These are phyloP conservation scores for Smittia aterrima DNA, from an alignment of 2,888 invertebrate species.

Conservation along the genomic window DNA sequence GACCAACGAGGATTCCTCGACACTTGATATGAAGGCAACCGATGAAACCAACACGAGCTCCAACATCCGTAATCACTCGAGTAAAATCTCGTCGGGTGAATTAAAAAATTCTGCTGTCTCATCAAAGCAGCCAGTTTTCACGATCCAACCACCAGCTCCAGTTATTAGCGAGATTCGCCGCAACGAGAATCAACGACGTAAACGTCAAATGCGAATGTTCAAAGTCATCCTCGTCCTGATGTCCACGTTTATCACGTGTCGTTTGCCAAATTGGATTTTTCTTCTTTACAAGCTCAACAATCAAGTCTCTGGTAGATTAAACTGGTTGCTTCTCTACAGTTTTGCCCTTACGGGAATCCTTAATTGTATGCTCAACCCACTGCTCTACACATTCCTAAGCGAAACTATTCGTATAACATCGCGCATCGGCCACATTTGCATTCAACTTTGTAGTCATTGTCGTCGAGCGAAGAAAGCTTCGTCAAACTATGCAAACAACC, in stretches of 20 bases:
- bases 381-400: constrained; percentile 61
- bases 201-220: constrained; percentile 57
- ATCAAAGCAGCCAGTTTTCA: not conserved
- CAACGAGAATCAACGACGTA: constrained; percentile 26
- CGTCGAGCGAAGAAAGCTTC: not conserved
- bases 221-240: constrained; percentile 59
- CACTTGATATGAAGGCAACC: constrained; percentile 16
- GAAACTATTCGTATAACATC: constrained; percentile 51
- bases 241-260: constrained; percentile 57
- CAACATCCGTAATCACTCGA: constrained; percentile 17
- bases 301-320: constrained; percentile 46
- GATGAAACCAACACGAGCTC: constrained; percentile 39
- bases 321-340: constrained; percentile 56
- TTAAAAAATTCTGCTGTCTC: constrained; percentile 10
- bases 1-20: constrained; percentile 17
- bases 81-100: not conserved
- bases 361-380: constrained; percentile 60
- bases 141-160: constrained; percentile 18
- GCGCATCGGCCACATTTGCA: not conserved
- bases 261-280: constrained; percentile 59
- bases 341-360: constrained; percentile 56
- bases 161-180: constrained; percentile 10
- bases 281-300: constrained; percentile 55
- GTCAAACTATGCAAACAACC: constrained; percentile 33
- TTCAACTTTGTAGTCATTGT: constrained; percentile 12